Evolutionary conservation across 2,888 invertebrate species (phyloP).

Genomic region (Atrina japonica): DNA sequence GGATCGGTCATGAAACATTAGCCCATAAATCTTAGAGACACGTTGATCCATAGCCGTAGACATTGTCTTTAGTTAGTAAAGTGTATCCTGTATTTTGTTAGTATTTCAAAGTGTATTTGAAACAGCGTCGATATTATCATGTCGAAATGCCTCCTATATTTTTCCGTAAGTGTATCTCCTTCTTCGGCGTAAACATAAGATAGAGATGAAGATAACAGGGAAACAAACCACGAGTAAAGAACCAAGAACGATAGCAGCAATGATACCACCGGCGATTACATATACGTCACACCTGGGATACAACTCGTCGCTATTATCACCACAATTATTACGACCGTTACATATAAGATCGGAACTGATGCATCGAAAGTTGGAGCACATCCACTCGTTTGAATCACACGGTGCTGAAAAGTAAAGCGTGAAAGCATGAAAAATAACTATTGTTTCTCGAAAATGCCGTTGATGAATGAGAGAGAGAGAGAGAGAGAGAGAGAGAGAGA

Average conservation of each 20-base stretch:
- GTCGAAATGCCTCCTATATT: too few relatives aligned
- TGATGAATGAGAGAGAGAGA: too few relatives aligned
- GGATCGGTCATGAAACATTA: too few relatives aligned
- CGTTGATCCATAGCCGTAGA: too few relatives aligned
- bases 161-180: not conserved
- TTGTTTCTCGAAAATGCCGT: too few relatives aligned
- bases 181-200: not conserved
- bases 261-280: not conserved
- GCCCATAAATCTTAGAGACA: too few relatives aligned
- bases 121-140: too few relatives aligned
- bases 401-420: slow-evolving; percentile 1
- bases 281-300: not conserved
- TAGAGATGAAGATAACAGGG: not conserved
- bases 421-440: too few relatives aligned
- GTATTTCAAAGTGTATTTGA: too few relatives aligned
- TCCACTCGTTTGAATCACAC: not conserved
- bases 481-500: too few relatives aligned
- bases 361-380: slow-evolving; percentile 11
- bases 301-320: slow-evolving; percentile 5
- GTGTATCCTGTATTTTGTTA: too few relatives aligned
- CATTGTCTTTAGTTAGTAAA: too few relatives aligned
- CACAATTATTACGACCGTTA: slow-evolving; percentile 7
- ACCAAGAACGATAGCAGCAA: slow-evolving; percentile 3
- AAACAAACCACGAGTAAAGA: not conserved
- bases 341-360: not conserved